A percentile compares a stretch with the other conserved stretches of the same genome.
These are phyloP conservation scores for Lasioglossum leucozonium DNA, from an alignment of 2,888 invertebrate genomes.

Conservation along the genomic window DNA sequence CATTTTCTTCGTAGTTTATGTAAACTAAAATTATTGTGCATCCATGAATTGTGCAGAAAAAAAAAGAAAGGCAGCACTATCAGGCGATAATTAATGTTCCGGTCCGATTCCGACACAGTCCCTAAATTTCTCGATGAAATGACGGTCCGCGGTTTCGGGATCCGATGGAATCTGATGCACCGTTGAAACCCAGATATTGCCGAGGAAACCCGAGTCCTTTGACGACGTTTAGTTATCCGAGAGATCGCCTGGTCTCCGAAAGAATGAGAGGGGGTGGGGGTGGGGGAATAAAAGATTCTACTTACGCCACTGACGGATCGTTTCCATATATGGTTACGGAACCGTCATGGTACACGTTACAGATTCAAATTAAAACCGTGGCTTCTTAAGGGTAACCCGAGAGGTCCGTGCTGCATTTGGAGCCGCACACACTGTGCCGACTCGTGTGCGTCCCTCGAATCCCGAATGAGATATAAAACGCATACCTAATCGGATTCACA, in stretches of 20 bases:
- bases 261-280: not conserved
- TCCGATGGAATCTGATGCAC: conserved; percentile 55
- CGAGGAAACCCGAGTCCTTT: conserved; percentile 56
- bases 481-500: conserved; percentile 69
- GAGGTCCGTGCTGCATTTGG: conserved; percentile 48
- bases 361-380: conserved; percentile 79
- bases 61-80: not conserved
- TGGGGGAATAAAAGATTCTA: conserved; percentile 41
- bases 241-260: not conserved
- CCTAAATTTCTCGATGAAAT: conserved; percentile 51
- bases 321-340: conserved; percentile 72
- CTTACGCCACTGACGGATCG: conserved; percentile 64
- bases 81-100: not conserved
- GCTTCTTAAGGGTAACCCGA: conserved; percentile 77
- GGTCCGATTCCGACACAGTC: not conserved
- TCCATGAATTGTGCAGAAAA: not conserved
- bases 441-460: conserved; percentile 65
- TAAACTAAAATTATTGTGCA: not conserved
- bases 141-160: conserved; percentile 34
- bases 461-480: conserved; percentile 71
- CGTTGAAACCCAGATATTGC: conserved; percentile 39
- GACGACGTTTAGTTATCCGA: conserved; percentile 50
- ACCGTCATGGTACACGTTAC: conserved; percentile 70
- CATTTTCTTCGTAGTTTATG: not conserved
- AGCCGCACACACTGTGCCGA: conserved; percentile 17